A percentile compares a stretch with the other conserved stretches of the same genome.
phyloP scores from a whole-genome alignment of 2,797 vertebrate genomes.

The Pseudochirops cupreus region DNA sequence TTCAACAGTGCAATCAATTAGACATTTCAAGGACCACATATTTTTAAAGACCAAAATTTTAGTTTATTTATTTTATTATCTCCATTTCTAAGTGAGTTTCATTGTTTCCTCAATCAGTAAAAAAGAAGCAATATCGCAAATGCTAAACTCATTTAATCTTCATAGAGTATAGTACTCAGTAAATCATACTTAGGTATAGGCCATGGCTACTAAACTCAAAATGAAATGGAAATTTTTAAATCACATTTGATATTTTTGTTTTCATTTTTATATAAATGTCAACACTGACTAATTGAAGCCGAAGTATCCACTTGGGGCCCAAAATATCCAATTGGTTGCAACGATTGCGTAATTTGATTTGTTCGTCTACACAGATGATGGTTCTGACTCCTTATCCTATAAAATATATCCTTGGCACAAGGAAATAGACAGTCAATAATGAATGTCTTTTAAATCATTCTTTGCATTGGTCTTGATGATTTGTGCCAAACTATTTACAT shows the following conservation, averaged over 20 bases:
- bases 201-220: background rate
- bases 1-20: constrained; percentile 41
- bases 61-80: background rate
- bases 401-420: too few relatives aligned
- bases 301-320: background rate
- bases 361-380: too few relatives aligned
- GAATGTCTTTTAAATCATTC: too few relatives aligned
- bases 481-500: background rate
- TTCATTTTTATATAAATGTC: background rate
- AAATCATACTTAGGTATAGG: background rate
- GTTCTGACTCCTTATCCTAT: too few relatives aligned
- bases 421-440: too few relatives aligned
- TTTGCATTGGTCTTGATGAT: background rate
- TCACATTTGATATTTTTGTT: background rate
- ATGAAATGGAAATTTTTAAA: too few relatives aligned
- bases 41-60: constrained; percentile 10
- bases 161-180: background rate
- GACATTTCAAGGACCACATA: background rate
- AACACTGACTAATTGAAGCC: background rate
- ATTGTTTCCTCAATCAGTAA: background rate
- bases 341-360: background rate
- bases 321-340: background rate
- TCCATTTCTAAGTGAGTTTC: constrained; percentile 9
- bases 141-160: background rate
- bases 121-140: background rate